phyloP scores from a whole-genome alignment of 2,888 invertebrate genomes.

The Tenthredo livida region DNA sequence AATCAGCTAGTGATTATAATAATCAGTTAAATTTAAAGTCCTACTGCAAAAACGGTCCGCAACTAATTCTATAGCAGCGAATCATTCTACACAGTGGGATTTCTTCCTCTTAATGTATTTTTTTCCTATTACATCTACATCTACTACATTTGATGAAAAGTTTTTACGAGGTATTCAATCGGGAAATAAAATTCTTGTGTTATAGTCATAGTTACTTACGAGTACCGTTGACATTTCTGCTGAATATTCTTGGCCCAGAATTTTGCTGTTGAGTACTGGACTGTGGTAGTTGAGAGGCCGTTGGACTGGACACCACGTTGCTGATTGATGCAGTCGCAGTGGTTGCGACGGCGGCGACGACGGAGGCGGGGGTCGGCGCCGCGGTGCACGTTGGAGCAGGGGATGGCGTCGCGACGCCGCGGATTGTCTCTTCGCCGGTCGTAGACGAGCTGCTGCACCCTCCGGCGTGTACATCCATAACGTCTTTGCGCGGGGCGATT shows the following conservation, averaged over 20 bases:
- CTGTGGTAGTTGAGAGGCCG: slow-evolving; percentile 53
- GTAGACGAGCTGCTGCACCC: slow-evolving; percentile 56
- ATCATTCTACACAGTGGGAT: not conserved
- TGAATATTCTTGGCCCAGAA: slow-evolving; percentile 72
- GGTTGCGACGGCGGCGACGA: slow-evolving; percentile 57
- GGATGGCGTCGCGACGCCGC: slow-evolving; percentile 71
- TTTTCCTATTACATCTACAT: not conserved
- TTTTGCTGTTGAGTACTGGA: slow-evolving; percentile 47
- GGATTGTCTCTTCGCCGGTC: slow-evolving; percentile 67
- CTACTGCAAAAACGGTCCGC: not conserved
- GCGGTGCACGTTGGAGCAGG: slow-evolving; percentile 62
- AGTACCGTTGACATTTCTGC: slow-evolving; percentile 76
- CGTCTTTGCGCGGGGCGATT: slow-evolving; percentile 46
- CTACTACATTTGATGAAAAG: not conserved
- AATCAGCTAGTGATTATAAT: not conserved
- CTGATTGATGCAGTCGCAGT: slow-evolving; percentile 60
- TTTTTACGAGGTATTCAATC: not conserved
- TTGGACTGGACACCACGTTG: slow-evolving; percentile 66
- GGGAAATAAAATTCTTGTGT: not conserved
- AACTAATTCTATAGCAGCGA: not conserved
- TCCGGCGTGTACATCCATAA: slow-evolving; percentile 67
- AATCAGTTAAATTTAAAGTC: not conserved
- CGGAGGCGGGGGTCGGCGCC: slow-evolving; percentile 52
- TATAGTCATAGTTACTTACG: slow-evolving; percentile 67
- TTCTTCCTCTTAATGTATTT: not conserved